Evolutionary conservation across 2,888 invertebrate genomes (phyloP), one percentile per base, ranked within the genome.

Genomic region (Platycheirus rosarum): DNA sequence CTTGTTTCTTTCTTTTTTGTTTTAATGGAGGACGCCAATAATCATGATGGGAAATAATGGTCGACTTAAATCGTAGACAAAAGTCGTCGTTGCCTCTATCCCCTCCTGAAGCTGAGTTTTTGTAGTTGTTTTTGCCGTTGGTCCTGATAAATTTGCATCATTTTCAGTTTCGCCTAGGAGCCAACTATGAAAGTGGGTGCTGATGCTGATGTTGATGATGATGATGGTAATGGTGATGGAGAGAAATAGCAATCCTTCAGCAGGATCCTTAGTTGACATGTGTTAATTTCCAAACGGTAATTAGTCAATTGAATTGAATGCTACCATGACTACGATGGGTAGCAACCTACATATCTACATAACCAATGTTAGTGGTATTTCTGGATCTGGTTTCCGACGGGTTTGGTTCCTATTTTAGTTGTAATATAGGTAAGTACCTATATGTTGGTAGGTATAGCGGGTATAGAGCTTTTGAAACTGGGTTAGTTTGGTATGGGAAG

Each of bases 11-110:
- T 75, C 69, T 57, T 78, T 73, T 70, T 62, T 76, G 78, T 85
- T 87, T 88, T 86, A 89, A 90, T 89, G 90, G 89, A 89, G 90
- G 88, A 89, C 87, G 90, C 90, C 90, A 89, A 89, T 90, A 82
- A 82, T 82, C 82, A 82, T 68, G 82, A 82, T 82, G 82, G 82
- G 76, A 82, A 82, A 82, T 82, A 82, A 82, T 82, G 82, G 77
- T 82, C 82, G 82, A 82, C 82, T 82, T 82, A 82, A 82, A 82
- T 82, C 77, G 82, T 82, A 82, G 82, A 82, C 82, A 82, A 82
- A 82, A 82, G 82, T 82, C 82, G 82, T 82, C 60, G 71, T 74
- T 70, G 71, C 62, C 60, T 60, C 18, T 49, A 13, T 44, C 46
- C 44, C 20, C 51, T 40, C 26, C 60, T 13, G 23, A 26, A 48